phyloP scores from a whole-genome alignment of 2,888 invertebrate genomes.

The Agelastica alni region DNA sequence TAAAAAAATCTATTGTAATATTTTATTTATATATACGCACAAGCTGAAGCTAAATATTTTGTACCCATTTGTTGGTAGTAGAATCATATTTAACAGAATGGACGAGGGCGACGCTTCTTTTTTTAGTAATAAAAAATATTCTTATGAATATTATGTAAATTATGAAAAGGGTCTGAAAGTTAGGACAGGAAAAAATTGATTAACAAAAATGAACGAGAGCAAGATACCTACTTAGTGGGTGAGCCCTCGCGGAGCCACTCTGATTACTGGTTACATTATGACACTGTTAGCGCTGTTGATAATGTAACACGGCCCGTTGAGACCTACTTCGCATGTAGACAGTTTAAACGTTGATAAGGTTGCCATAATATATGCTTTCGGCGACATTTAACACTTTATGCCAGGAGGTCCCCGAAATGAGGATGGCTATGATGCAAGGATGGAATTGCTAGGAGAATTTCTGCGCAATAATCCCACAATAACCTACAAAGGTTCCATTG shows the following conservation, averaged over 20 bases:
- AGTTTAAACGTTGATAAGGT: constrained; percentile 30
- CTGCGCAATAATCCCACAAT: background rate
- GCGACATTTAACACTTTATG: constrained; percentile 19
- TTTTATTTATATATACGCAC: no score
- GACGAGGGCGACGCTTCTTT: no score
- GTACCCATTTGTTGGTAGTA: no score
- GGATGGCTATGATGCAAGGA: background rate
- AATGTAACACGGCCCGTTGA: constrained; percentile 28
- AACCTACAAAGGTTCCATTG: background rate
- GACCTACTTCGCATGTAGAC: constrained; percentile 31
- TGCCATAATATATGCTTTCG: constrained; percentile 15
- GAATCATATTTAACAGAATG: no score
- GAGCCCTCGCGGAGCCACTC: constrained; percentile 37
- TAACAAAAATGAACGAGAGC: constrained; percentile 18
- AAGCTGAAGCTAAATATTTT: no score
- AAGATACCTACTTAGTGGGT: no score
- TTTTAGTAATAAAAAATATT: no score
- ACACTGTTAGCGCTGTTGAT: constrained; percentile 36
- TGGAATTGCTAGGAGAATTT: background rate
- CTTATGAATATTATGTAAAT: no score
- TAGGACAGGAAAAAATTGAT: no score
- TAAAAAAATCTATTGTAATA: no score
- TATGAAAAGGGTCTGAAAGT: no score
- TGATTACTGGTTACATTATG: constrained; percentile 40
- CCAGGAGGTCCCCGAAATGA: constrained; percentile 5